Percentiles rank a stretch among this genome's conserved stretches.
phyloP scores from a whole-genome alignment of 2,797 vertebrate genomes.

The Myotis daubentonii region DNA sequence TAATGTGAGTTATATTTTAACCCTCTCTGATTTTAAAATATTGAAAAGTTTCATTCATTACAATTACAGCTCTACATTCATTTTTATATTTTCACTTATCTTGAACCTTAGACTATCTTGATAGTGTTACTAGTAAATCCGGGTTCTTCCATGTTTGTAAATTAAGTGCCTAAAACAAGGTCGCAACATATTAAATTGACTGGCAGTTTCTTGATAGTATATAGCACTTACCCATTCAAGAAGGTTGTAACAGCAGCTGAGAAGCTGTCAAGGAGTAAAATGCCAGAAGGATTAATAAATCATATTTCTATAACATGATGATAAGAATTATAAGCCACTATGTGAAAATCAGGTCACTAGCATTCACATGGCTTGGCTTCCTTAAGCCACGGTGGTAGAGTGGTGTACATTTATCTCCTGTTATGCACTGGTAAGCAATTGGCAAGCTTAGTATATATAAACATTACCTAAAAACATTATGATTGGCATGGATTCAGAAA shows the following conservation, averaged over 20 bases:
- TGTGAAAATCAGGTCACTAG: conserved; percentile 16
- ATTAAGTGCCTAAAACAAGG: not conserved
- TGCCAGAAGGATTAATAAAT: conserved; percentile 68
- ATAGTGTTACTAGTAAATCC: not conserved
- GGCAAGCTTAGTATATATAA: not conserved
- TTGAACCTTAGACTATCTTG: not conserved
- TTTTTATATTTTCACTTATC: not conserved
- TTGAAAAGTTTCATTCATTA: not conserved
- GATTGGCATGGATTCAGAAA: conserved; percentile 33
- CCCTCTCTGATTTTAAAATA: not conserved
- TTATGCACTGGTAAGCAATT: not conserved
- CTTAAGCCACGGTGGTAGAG: not conserved
- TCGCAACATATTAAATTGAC: conserved; percentile 5
- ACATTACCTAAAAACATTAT: conserved; percentile 17
- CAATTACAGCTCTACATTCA: not conserved
- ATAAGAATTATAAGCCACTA: conserved; percentile 52
- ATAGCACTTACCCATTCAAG: conserved; percentile 64
- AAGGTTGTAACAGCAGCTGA: conserved; percentile 44
- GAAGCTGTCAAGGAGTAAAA: conserved; percentile 66
- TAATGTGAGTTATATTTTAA: not conserved
- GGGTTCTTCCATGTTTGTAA: not conserved
- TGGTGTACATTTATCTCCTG: conserved; percentile 22
- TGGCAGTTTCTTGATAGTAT: conserved; percentile 1
- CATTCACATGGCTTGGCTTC: not conserved
- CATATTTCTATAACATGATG: not conserved